Base-by-base conservation (phyloP, 2,113 vertebrate genomes). In the Ctenomys sociabilis region DNA sequence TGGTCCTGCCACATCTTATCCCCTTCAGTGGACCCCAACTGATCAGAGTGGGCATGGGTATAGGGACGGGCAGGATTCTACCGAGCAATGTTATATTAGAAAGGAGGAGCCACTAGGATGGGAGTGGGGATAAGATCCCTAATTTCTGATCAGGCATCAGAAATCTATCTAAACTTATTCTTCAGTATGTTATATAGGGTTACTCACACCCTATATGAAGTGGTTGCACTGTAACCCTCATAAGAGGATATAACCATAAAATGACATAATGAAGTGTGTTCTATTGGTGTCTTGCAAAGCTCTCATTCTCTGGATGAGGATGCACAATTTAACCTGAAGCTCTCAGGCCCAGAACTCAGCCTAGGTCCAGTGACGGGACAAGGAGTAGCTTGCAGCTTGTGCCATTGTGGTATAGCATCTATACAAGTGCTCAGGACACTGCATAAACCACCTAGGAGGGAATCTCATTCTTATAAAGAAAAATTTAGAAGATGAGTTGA, bases 371-470 rank as follows among this genome's bases (percentile, higher is more conserved):
- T n/a, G 19, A 72, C 2, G 63, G 49, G 52, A 22, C 32, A n/a
- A 64, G 43, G 26, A 52, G 26, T 59, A 82, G 24, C 14, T 11
- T 43, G 16, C 24, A 35, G 16, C 68, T 90, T 90, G 64, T 73
- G 49, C 32, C 81, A 30, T 68, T 89, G 19, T n/a, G 11, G 85
- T 63, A 43, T 19, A 80, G 68, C 68, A 35, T 61, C 85, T 43
- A 77, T 54, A 82, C 64, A 82, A 93, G 95, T 94, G 96, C 95
- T 97, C 66, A 85, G 30, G 37, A 85, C 32, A 32, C 3, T 92
- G 95, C 90, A 89, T 43, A 22, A 78, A n/a, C 30, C 11, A 10
- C 35, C 75, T 32, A 77, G 54, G 10, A 49, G 3, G 3, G n/a
- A 85, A 19, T 88, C 91, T 61, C 40, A 43, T 12, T 49, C 85